Conservation (phyloP, 2,113 vertebrate genomes). For the Candoia aspera region DNA sequence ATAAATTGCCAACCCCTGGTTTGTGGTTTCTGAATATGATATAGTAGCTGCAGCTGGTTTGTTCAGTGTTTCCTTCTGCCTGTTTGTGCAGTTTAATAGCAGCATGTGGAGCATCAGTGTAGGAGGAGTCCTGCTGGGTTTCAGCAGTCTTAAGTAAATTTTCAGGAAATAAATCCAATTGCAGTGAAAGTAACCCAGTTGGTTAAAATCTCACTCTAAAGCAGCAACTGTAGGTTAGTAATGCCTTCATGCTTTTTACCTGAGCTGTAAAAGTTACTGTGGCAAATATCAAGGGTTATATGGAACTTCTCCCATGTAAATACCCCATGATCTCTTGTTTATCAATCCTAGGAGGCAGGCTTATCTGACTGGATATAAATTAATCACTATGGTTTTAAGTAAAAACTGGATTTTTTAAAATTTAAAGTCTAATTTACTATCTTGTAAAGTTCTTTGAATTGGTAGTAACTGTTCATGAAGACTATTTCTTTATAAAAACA, state of each 20-base stretch:
- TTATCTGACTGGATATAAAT: background rate
- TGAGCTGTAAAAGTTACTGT: background rate
- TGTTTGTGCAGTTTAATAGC: background rate
- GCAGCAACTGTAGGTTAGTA: background rate
- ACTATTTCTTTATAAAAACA: slow-evolving; percentile 4
- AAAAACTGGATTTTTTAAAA: background rate
- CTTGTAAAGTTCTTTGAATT: background rate
- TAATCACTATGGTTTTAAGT: background rate
- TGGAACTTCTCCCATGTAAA: background rate
- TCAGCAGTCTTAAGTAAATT: background rate
- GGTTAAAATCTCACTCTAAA: background rate
- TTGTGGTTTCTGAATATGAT: background rate
- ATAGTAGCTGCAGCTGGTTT: background rate
- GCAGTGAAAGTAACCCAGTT: background rate
- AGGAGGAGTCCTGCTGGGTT: background rate
- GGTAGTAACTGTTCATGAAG: background rate
- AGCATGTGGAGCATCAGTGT: background rate
- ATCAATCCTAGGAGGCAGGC: background rate
- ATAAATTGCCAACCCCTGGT: background rate
- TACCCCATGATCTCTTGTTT: background rate
- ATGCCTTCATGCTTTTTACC: background rate
- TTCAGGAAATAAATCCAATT: background rate
- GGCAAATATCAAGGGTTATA: background rate
- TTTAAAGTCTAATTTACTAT: background rate
- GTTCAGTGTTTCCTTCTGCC: background rate